Evolutionary conservation across 2,113 vertebrate species (phyloP), one percentile per base, ranked within the genome.

Genomic region (Hydropotes inermis): DNA sequence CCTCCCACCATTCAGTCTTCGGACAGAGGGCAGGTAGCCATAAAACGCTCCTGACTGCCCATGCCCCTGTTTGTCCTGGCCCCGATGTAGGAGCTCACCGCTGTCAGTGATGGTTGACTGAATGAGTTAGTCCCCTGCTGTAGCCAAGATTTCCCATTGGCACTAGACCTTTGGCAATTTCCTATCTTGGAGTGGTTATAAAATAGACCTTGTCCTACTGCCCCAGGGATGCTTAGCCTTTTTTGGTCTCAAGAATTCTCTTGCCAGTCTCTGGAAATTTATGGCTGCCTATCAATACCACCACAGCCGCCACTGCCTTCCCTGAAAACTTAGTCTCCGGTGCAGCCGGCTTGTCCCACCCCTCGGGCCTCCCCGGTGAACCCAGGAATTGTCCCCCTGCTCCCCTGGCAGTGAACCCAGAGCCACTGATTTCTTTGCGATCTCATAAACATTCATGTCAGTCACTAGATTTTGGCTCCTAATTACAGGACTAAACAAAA

Each of bases 121-220:
- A 95, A 88, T 86, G 54, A 91, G 60, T 97, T 47, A 60, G 27
- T 87, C 81, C 45, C 50, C n/a, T 60, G 27, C 23, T 82, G 85
- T 55, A 93, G 43, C 89, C 64, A 91, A n/a, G 70, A 88, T 55
- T 95, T 87, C 84, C 88, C 89, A 88, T 2, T 85, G 90, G 58
- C 74, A 94, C 45, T 90, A 85, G 64, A 74, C 61, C 47, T 84
- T 94, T 45, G 90, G 89, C 94, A 96, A 87, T 90, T 23, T 55
- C 87, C 67, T 28, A 16, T 52, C 39, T 89, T 93, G 47, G 78
- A 95, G 58, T 84, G 21, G 25, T 78, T 97, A 79, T 57, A 93
- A 94, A 95, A 88, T 85, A 94, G 91, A 93, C 95, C 64, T 45
- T 93, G 50, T 91, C 82, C 50, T 91, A 79, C 25, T 91, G 67